A percentile compares a stretch with the other conserved stretches of the same genome.
phyloP scores from a whole-genome alignment of 2,888 invertebrate genomes.

The Spilarctia lutea region DNA sequence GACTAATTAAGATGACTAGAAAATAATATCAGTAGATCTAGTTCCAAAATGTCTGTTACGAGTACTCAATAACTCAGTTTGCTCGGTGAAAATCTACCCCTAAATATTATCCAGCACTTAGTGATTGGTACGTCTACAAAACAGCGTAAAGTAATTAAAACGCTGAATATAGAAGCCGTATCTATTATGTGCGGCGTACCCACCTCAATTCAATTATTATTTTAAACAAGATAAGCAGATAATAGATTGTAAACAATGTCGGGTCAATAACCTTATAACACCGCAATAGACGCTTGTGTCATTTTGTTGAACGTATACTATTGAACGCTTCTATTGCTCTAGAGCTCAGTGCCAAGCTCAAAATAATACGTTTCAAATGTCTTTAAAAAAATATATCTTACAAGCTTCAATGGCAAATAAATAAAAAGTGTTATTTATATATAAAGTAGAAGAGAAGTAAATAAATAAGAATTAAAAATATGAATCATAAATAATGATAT shows the following conservation, averaged over 20 bases:
- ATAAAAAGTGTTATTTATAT: neutral
- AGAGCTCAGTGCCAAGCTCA: slow-evolving; percentile 17
- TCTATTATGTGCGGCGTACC: slow-evolving; percentile 42
- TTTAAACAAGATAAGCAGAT: slow-evolving; percentile 55
- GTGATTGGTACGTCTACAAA: slow-evolving; percentile 32
- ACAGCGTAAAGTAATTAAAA: slow-evolving; percentile 44
- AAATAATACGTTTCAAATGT: slow-evolving; percentile 16
- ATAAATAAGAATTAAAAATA: neutral
- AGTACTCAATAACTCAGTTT: neutral
- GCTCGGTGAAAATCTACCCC: slow-evolving; percentile 3
- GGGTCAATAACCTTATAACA: slow-evolving; percentile 54
- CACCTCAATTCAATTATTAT: slow-evolving; percentile 61
- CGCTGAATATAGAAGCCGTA: slow-evolving; percentile 27
- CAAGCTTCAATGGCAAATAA: neutral
- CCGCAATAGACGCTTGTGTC: slow-evolving; percentile 37
- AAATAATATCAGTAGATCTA: neutral
- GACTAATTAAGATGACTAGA: neutral
- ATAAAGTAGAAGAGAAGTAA: neutral
- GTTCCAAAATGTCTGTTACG: neutral
- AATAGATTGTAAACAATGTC: slow-evolving; percentile 54
- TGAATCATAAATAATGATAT: too few species aligned
- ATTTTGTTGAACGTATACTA: slow-evolving; percentile 19
- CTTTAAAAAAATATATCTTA: slow-evolving; percentile 1
- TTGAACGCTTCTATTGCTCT: slow-evolving; percentile 8
- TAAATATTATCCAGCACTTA: slow-evolving; percentile 14